Evolutionary conservation across 2,113 vertebrate genomes (phyloP).

Genomic region (Pelecanus crispus): DNA sequence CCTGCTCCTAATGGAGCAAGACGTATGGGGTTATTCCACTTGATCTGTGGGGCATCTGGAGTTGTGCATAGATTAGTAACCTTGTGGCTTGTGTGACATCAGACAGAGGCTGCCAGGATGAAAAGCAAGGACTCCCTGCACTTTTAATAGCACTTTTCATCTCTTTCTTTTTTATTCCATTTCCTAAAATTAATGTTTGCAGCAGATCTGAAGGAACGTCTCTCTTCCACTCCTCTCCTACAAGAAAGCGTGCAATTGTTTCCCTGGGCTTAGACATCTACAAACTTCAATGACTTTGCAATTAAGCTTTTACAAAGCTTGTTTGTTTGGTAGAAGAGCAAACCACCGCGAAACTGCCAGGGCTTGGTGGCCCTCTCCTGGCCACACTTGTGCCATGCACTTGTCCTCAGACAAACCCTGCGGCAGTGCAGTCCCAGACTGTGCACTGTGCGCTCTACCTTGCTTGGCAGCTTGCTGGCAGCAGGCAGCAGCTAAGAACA

Average conservation of each 20-base stretch:
- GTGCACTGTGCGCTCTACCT: accelerated
- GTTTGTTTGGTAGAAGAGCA: background rate
- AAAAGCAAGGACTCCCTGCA: background rate
- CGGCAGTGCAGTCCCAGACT: background rate
- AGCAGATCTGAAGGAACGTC: accelerated
- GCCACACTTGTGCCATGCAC: background rate
- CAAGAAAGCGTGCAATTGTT: accelerated
- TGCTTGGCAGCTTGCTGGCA: background rate
- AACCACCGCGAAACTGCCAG: background rate
- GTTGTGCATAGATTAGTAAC: background rate
- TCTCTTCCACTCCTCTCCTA: background rate
- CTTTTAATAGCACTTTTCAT: background rate
- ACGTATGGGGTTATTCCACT: background rate
- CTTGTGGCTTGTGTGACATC: background rate
- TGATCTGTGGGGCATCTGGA: background rate
- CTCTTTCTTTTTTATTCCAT: accelerated
- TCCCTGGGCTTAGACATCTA: background rate
- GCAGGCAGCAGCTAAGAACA: background rate
- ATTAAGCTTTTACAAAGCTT: background rate
- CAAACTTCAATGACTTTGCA: background rate
- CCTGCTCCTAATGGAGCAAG: background rate
- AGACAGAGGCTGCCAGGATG: background rate
- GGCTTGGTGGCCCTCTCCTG: constrained; percentile 58
- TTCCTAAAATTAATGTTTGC: background rate
- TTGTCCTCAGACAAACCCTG: background rate